phyloP scores from a whole-genome alignment of 2,113 vertebrate genomes.

The Choloepus hoffmanni region DNA sequence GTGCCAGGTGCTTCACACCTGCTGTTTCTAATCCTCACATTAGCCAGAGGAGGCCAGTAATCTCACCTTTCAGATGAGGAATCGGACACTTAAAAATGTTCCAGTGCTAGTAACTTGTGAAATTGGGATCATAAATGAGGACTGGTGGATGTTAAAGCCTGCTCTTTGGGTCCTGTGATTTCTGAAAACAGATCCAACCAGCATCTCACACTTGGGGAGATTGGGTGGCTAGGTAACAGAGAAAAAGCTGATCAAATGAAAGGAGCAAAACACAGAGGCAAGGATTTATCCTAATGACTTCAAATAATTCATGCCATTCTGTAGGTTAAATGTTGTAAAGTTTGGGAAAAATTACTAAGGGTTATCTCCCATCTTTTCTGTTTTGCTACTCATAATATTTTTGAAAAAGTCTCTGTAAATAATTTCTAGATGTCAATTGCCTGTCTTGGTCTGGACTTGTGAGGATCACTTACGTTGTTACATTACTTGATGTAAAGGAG shows the following conservation, averaged over 20 bases:
- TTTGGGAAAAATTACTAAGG: background rate
- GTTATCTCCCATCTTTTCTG: background rate
- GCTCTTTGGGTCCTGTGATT: accelerated
- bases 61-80: background rate
- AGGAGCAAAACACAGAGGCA: background rate
- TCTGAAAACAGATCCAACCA: background rate
- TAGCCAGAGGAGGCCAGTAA: background rate
- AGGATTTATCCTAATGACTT: background rate
- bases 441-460: background rate
- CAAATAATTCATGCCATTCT: background rate
- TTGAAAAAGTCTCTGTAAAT: background rate
- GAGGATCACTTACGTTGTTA: background rate
- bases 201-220: accelerated
- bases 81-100: background rate
- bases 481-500: background rate
- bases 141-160: background rate
- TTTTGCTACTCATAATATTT: background rate
- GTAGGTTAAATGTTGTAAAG: background rate
- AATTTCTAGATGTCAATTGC: background rate
- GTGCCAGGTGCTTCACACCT: background rate
- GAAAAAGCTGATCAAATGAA: background rate
- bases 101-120: background rate
- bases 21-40: background rate
- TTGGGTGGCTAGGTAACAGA: accelerated
- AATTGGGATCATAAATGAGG: background rate